Evolutionary conservation across 2,888 invertebrate genomes (phyloP), one percentile per base, ranked within the genome.

Genomic region (Eudemis profundana): DNA sequence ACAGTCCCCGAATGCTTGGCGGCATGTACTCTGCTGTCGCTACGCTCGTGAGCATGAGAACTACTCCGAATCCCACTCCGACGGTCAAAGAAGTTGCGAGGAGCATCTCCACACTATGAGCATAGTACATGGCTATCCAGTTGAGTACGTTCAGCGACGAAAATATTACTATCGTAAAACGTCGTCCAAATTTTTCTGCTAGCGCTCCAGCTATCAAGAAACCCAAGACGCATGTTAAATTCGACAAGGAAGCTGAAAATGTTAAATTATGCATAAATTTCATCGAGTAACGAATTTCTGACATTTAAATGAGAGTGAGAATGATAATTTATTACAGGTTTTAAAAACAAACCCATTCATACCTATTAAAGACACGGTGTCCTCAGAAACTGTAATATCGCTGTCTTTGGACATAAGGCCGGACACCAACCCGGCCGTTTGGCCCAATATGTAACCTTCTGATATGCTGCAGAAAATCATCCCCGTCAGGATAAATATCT

Each of bases 401-500:
- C 33, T 33, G 40, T 40, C 40, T 4, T 14, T 15, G 14, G 40
- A 14, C 14, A 4, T 4, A 5, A 40, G 40, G 14, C 14, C 40
- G 8, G 40, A 15, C 40, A 40, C 40, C 40, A 40, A 14, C 4
- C 40, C 40, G 15, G 14, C 1, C 40, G 14, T 14, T 7, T 40
- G 40, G 14, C 40, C 40, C 2, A 40, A 5, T 3, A 40, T 40
- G 15, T 40, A 40, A 14, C 40, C 40, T 14, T 40, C 40, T 2
- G 40, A 40, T 40, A 40, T 8, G 40, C 40, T 40, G 40, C 40
- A 40, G 33, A 7, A 33, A 33, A 33, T 33, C 33, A 33, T 33
- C 8, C 33, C 33, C 33, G 33, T 8, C 33, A 33, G 5, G 33
- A 33, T 33, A 8, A 33, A 33, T 10, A 8, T 8, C 33, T 33